Conservation (phyloP, 1,140 invertebrate genomes). For the Habropoda laboriosa region DNA sequence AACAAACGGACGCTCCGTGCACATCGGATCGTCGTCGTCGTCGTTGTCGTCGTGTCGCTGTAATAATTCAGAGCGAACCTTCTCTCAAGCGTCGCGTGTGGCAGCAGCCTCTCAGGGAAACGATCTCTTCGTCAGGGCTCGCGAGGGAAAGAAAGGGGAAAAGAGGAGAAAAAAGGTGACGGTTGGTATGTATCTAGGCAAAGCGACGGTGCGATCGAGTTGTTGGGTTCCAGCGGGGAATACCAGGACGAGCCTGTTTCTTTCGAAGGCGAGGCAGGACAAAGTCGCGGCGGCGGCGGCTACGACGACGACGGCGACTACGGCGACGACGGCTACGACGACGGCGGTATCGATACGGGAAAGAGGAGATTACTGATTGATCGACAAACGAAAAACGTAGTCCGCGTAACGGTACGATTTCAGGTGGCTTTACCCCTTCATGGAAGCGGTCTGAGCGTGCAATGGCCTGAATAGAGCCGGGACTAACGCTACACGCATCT, state of each 20-base stretch:
- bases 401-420: conserved; percentile 79
- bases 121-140: too few relatives aligned
- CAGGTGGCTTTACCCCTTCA: conserved; percentile 76
- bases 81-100: too few relatives aligned
- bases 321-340: background rate
- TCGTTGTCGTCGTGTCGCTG: too few relatives aligned
- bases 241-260: conserved; percentile 45
- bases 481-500: conserved; percentile 32
- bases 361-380: conserved; percentile 41
- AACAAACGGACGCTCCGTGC: background rate
- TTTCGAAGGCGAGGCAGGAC: conserved; percentile 50
- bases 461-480: conserved; percentile 75
- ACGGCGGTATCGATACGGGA: conserved; percentile 2
- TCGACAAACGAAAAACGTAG: conserved; percentile 74
- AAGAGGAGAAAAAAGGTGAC: background rate
- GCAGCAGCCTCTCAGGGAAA: too few relatives aligned
- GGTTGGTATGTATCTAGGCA: background rate
- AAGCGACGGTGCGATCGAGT: conserved; percentile 10
- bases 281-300: background rate
- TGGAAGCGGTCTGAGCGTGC: conserved; percentile 75
- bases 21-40: too few relatives aligned
- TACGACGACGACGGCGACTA: too few relatives aligned
- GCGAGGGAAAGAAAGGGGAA: background rate
- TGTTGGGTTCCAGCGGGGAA: too few relatives aligned
- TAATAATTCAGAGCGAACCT: conserved; percentile 5